Evolutionary conservation across 2,113 vertebrate genomes (phyloP).

Genomic region (Isurus oxyrinchus): DNA sequence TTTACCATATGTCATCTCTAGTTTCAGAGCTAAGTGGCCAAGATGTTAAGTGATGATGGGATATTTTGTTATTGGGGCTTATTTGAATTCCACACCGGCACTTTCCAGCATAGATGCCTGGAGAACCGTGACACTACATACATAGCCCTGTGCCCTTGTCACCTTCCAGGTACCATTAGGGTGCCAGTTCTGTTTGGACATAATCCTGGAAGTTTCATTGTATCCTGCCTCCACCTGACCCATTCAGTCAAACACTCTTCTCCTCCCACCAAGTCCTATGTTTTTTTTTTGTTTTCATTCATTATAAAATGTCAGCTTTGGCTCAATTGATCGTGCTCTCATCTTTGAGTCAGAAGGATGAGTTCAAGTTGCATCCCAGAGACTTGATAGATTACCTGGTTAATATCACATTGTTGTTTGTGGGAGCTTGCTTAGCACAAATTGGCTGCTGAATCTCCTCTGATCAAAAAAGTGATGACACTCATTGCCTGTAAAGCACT

Average conservation of each 20-base stretch:
- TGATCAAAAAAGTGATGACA: no score
- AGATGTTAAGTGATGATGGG: neutral
- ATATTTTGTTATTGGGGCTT: neutral
- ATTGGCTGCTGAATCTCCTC: no score
- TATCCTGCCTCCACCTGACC: neutral
- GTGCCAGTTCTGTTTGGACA: neutral
- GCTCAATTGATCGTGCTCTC: no score
- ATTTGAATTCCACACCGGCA: neutral
- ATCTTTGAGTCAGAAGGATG: no score
- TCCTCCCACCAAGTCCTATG: neutral
- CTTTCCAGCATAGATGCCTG: neutral
- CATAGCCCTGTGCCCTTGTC: neutral
- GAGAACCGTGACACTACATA: neutral
- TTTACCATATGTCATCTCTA: neutral
- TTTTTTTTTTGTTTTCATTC: neutral
- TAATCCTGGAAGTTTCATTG: neutral
- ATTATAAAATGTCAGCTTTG: no score
- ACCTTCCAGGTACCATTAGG: neutral
- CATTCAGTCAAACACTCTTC: neutral
- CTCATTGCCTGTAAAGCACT: no score
- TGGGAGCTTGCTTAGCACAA: no score
- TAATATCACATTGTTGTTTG: no score
- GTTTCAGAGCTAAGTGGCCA: neutral
- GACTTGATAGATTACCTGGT: no score
- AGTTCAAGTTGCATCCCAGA: no score